Conservation (phyloP, 2,888 invertebrate species). For the Steinernema carpocapsae region DNA sequence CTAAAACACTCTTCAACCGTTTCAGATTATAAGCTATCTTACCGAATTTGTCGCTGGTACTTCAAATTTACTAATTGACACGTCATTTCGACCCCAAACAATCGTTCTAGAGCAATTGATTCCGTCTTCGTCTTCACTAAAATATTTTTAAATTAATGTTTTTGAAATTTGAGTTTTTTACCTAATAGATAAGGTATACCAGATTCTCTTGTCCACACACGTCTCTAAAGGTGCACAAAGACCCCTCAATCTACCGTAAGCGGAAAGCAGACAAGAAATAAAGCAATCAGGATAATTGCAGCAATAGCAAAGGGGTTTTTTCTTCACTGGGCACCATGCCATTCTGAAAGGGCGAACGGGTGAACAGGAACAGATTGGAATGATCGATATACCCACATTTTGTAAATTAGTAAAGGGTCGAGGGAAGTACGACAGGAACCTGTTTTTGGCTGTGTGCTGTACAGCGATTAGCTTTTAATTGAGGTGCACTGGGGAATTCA, state of each 20-base stretch:
- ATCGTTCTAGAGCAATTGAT: not conserved
- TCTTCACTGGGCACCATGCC: not conserved
- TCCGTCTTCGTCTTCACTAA: slow-evolving; percentile 26
- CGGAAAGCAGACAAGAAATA: not conserved
- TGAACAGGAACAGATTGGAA: too few species aligned
- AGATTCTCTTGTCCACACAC: not conserved
- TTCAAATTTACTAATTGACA: slow-evolving; percentile 20
- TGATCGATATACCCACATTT: too few species aligned
- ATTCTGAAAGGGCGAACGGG: not conserved
- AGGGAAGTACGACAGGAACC: too few species aligned
- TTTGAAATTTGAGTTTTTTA: not conserved
- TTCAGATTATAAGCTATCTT: not conserved
- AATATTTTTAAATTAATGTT: not conserved
- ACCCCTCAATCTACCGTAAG: not conserved
- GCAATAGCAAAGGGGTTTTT: not conserved
- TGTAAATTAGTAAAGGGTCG: too few species aligned
- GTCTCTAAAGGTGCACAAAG: not conserved
- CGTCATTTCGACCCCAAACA: not conserved
- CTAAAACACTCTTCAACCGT: not conserved
- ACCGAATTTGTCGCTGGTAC: not conserved
- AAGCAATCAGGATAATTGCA: slow-evolving; percentile 2
- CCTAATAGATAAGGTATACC: not conserved
- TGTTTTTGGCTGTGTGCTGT: too few species aligned
- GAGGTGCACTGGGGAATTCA: too few species aligned
- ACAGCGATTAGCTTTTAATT: too few species aligned